These are phyloP conservation scores for Atethmia centrago DNA, from an alignment of 2,888 invertebrate species.

Conservation along the genomic window DNA sequence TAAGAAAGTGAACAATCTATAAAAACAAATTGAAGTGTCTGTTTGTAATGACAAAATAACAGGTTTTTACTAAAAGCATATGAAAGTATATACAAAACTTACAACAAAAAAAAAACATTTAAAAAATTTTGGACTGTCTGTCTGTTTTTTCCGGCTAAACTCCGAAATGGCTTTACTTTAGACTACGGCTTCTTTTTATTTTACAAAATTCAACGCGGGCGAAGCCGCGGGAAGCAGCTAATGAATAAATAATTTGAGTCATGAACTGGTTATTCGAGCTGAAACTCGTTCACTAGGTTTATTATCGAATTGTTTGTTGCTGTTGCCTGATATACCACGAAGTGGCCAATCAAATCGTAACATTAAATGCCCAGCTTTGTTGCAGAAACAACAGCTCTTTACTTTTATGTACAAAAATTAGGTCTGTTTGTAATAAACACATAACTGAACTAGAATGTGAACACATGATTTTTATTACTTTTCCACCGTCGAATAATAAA, in stretches of 20 bases:
- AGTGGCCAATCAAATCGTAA: constrained; percentile 55
- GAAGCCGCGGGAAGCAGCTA: too few species aligned
- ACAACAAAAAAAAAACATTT: too few species aligned
- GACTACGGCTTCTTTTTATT: too few species aligned
- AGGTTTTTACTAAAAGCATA: too few species aligned
- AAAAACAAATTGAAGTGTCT: too few species aligned
- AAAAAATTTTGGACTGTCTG: too few species aligned
- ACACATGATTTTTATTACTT: constrained; percentile 27
- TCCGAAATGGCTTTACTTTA: too few species aligned
- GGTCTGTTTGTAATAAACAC: constrained; percentile 53
- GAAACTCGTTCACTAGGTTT: constrained; percentile 72
- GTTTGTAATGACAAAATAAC: too few species aligned
- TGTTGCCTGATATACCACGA: constrained; percentile 58
- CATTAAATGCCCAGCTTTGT: constrained; percentile 47
- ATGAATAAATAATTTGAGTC: constrained; percentile 67
- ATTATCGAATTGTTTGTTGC: constrained; percentile 67
- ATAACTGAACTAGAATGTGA: constrained; percentile 46
- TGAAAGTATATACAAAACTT: too few species aligned
- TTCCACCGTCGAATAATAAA: constrained; percentile 24
- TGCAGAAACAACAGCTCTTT: constrained; percentile 49
- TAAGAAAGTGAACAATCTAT: constrained; percentile 61
- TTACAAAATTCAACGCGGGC: too few species aligned
- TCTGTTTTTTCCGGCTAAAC: too few species aligned
- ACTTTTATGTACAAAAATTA: constrained; percentile 50
- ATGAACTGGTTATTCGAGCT: constrained; percentile 66